Conservation (phyloP, 2,113 vertebrate genomes). For the Jacana jacana region DNA sequence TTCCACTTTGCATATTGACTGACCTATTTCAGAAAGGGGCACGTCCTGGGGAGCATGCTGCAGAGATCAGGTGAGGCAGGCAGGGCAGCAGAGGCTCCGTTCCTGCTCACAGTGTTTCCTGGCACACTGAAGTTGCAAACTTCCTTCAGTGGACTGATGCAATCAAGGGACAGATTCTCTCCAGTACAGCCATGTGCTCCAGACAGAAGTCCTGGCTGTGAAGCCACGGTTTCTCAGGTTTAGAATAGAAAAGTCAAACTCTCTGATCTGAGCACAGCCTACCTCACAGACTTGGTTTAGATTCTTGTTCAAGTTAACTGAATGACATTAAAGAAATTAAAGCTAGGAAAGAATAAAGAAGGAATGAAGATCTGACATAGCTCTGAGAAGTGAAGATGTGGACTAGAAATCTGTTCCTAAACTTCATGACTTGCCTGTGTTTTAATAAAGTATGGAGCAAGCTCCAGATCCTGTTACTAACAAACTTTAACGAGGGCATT, state of each 20-base stretch:
- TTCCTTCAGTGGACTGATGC: background rate
- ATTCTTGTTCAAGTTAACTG: background rate
- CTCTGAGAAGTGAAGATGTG: background rate
- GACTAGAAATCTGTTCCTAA: background rate
- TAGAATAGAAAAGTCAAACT: background rate
- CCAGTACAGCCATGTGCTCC: background rate
- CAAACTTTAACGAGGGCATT: background rate
- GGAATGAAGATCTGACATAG: background rate
- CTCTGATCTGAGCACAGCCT: background rate
- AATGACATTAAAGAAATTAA: background rate
- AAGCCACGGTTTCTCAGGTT: background rate
- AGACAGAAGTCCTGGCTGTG: background rate
- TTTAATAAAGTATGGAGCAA: background rate
- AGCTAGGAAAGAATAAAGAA: background rate
- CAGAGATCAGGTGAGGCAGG: background rate
- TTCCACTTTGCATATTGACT: conserved; percentile 40
- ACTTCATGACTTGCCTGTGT: background rate
- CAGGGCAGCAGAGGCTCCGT: background rate
- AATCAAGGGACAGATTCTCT: background rate
- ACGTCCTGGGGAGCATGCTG: background rate
- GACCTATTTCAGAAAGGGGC: conserved; percentile 40
- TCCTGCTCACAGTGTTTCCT: background rate
- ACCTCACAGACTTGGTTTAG: background rate
- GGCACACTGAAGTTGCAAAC: background rate
- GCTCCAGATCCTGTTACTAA: background rate